phyloP scores from a whole-genome alignment of 2,888 invertebrate genomes.

The Volucella inanis region DNA sequence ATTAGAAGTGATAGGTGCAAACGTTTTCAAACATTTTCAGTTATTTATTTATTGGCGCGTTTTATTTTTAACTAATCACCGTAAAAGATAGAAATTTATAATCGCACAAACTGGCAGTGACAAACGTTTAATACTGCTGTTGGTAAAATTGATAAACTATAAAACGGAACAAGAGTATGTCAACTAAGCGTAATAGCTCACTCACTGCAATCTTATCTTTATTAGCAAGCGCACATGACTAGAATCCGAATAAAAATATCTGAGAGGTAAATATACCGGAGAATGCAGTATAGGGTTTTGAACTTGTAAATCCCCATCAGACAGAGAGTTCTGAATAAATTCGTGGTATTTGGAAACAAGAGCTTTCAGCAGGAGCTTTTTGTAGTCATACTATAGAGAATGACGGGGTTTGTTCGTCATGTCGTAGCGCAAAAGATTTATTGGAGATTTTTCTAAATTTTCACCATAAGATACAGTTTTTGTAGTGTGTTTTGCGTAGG shows the following conservation, averaged over 20 bases:
- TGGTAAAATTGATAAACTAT: neutral
- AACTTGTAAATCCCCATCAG: constrained; percentile 32
- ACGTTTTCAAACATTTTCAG: neutral
- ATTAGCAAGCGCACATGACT: constrained; percentile 44
- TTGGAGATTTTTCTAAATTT: neutral
- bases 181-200: neutral
- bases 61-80: too few species aligned
- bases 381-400: constrained; percentile 10
- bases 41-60: too few species aligned
- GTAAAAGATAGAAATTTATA: too few species aligned
- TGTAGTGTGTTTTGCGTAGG: too few species aligned
- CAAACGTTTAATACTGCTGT: neutral
- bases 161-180: neutral
- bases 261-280: constrained; percentile 8
- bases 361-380: constrained; percentile 16
- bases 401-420: neutral
- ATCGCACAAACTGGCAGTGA: too few species aligned
- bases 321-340: constrained; percentile 17
- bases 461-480: neutral
- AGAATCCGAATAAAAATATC: constrained; percentile 13
- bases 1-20: neutral
- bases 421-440: neutral
- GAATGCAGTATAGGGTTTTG: neutral
- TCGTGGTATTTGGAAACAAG: neutral
- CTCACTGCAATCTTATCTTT: constrained; percentile 13